Evolutionary conservation across 2,797 vertebrate species (phyloP).

Genomic region (Meda fulgida): DNA sequence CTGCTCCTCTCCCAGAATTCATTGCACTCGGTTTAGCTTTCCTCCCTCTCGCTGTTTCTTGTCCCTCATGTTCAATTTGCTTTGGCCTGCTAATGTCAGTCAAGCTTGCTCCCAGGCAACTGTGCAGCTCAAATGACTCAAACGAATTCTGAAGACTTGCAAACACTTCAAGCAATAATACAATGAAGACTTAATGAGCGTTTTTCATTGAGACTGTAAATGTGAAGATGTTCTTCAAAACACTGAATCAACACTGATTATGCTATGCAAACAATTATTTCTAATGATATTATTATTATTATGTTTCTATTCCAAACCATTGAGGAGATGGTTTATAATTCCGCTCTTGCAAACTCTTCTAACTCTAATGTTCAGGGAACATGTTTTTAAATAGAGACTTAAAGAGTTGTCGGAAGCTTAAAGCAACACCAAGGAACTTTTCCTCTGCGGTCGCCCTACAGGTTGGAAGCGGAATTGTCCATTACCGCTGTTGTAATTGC

Average conservation of each 20-base stretch:
- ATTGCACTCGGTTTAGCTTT: slow-evolving; percentile 49
- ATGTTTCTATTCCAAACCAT: background rate
- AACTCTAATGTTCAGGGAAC: background rate
- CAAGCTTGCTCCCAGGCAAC: slow-evolving; percentile 60
- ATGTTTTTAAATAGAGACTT: no score
- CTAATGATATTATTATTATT: background rate
- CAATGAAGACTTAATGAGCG: slow-evolving; percentile 31
- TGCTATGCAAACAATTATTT: background rate
- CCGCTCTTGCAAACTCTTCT: background rate
- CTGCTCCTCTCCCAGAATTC: slow-evolving; percentile 55
- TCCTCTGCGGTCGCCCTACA: no score
- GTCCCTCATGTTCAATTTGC: slow-evolving; percentile 67
- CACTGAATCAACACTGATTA: slow-evolving; percentile 25
- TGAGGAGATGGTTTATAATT: background rate
- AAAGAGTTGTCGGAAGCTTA: background rate
- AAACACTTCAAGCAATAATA: slow-evolving; percentile 34
- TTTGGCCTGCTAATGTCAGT: slow-evolving; percentile 68
- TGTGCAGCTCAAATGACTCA: slow-evolving; percentile 63
- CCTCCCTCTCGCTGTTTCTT: slow-evolving; percentile 45
- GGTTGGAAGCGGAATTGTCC: no score
- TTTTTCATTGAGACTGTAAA: slow-evolving; percentile 8
- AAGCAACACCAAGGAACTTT: no score
- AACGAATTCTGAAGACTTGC: slow-evolving; percentile 31
- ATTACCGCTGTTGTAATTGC: no score
- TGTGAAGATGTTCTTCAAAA: slow-evolving; percentile 13